Percentiles rank a stretch among this genome's conserved stretches.
These are phyloP conservation scores for Venturia canescens DNA, from an alignment of 1,140 invertebrate genomes.

Conservation along the genomic window DNA sequence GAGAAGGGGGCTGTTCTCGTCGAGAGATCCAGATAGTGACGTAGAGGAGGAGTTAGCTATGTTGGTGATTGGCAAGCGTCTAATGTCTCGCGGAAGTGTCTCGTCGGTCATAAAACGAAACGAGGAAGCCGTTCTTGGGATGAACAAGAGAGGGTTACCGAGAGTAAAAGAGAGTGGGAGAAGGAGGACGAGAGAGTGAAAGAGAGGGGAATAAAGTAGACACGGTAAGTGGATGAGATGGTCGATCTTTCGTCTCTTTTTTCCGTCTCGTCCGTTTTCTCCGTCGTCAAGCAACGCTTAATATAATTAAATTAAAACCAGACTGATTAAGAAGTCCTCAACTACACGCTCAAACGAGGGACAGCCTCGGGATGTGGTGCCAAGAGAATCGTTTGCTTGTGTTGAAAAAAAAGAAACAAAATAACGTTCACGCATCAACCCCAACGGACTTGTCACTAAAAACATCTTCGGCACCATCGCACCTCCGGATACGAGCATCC, in stretches of 20 bases:
- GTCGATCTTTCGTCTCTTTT: constrained; percentile 45
- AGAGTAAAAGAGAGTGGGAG: constrained; percentile 13
- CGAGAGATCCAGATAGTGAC: too few species aligned
- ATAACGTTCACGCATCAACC: not conserved
- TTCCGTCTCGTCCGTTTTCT: constrained; percentile 19
- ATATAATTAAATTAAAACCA: constrained; percentile 59
- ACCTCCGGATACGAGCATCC: not conserved
- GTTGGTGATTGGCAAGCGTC: constrained; percentile 52
- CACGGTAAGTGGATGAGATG: constrained; percentile 25
- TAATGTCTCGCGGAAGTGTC: constrained; percentile 52
- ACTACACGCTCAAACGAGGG: constrained; percentile 49
- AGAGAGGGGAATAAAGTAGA: constrained; percentile 3
- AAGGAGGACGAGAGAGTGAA: not conserved
- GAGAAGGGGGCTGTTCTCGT: too few species aligned
- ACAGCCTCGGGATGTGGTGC: not conserved
- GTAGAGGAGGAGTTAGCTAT: not conserved
- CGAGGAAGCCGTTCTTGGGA: constrained; percentile 36
- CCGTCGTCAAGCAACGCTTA: constrained; percentile 20
- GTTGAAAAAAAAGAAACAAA: not conserved
- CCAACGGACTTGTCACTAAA: not conserved
- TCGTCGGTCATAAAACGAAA: constrained; percentile 50
- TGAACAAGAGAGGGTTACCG: constrained; percentile 27
- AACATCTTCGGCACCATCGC: not conserved
- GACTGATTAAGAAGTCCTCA: constrained; percentile 59
- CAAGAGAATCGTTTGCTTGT: constrained; percentile 1